Evolutionary conservation across 2,113 vertebrate genomes (phyloP), one percentile per base, ranked within the genome.

Genomic region (Cheirogaleus medius): DNA sequence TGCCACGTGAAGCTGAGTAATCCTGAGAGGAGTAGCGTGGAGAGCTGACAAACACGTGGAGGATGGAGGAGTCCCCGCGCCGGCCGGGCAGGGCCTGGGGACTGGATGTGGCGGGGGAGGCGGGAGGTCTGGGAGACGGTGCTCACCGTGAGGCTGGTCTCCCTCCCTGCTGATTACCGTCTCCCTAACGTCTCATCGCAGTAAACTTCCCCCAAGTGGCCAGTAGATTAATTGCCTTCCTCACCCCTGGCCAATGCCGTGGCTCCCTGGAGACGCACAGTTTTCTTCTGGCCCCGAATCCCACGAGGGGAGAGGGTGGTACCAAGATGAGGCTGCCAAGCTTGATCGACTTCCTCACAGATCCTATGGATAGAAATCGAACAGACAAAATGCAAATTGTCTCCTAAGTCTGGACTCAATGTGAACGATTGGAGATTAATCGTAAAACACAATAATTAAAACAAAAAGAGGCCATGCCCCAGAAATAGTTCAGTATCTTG

Each of bases 251-350:
- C 52, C 64, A 47, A 76, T 37, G 34, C 15, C 32, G 21, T 7
- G 42, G 11, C 44, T 91, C 81, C 39, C 89, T 69, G 64, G 76
- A 49, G 76, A 84, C 4, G 2, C 7, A 18, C 5, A 8, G 17
- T 47, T 78, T 60, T 54, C 58, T 71, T 81, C 83, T 95, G 78
- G 90, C 73, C 44, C 64, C 39, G 39, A 6, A 47, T 81, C 42
- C n/a, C 74, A n/a, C n/a, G 17, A 49, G 69, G 23, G 29, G 6
- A 21, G 32, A 93, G 63, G 54, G 68, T 18, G 23, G 54, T 17
- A 34, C 66, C n/a, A 6, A 4, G 23, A 73, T 0, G 39, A n/a
- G 52, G 92, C 25, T 39, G 91, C 42, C 23, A 29, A 32, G 9
- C 32, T 63, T 29, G 14, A 49, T 15, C 63, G 12, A 2, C 74